Percentiles rank a stretch among this genome's conserved stretches.
Conservation (phyloP, 2,113 vertebrate species). For the Penelope pileata region DNA sequence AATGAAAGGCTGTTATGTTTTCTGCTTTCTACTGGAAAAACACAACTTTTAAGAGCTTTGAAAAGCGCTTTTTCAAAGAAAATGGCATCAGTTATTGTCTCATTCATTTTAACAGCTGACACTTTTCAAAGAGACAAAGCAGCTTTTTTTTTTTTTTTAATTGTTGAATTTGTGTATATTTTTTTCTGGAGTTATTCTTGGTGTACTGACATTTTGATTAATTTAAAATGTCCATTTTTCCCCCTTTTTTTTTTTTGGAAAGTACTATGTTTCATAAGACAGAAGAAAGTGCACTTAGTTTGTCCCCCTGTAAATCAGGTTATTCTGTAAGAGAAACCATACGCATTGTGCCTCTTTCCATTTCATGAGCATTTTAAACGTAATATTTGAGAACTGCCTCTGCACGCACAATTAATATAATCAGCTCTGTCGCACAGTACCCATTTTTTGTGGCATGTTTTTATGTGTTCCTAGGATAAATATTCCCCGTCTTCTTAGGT, state of each 20-base stretch:
- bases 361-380: background rate
- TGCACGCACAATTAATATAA: background rate
- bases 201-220: conserved; percentile 16
- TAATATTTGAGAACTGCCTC: background rate
- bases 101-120: background rate
- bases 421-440: background rate
- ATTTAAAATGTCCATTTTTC: conserved; percentile 23
- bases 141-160: background rate
- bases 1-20: background rate
- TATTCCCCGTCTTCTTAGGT: background rate
- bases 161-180: background rate
- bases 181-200: background rate
- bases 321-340: background rate
- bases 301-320: background rate
- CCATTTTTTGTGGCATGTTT: background rate
- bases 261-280: background rate
- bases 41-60: background rate
- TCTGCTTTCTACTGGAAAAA: background rate
- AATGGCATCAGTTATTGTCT: background rate
- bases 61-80: background rate
- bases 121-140: background rate
- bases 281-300: conserved; percentile 36
- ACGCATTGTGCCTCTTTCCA: background rate
- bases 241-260: background rate
- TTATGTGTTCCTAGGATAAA: background rate